phyloP scores from a whole-genome alignment of 2,113 vertebrate genomes.

The Myanophis thanlyinensis region DNA sequence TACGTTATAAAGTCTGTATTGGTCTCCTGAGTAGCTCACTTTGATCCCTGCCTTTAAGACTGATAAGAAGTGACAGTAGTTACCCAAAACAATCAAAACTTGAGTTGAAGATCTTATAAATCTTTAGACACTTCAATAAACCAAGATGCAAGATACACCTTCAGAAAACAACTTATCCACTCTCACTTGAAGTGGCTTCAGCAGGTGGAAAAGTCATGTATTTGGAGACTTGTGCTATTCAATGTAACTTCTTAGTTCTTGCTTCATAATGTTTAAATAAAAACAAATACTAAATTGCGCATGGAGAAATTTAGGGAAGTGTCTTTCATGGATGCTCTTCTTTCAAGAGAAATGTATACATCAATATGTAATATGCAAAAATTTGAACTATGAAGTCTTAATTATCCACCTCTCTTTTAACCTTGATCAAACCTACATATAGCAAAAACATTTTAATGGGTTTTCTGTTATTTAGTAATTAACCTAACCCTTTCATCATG shows the following conservation, averaged over 20 bases:
- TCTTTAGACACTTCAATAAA: constrained; percentile 79
- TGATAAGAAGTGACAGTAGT: constrained; percentile 79
- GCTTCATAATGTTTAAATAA: constrained; percentile 70
- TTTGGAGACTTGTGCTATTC: constrained; percentile 50
- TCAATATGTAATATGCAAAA: constrained; percentile 77
- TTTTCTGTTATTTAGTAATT: constrained; percentile 57
- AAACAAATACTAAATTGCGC: constrained; percentile 67
- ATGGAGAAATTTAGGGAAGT: constrained; percentile 59
- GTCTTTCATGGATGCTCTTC: constrained; percentile 65
- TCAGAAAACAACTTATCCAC: constrained; percentile 45
- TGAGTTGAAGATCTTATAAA: constrained; percentile 77
- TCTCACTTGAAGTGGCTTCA: constrained; percentile 53
- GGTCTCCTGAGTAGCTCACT: constrained; percentile 60
- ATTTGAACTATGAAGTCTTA: constrained; percentile 75
- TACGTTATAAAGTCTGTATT: constrained; percentile 34
- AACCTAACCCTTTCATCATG: constrained; percentile 45
- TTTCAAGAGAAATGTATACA: constrained; percentile 72
- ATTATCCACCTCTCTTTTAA: constrained; percentile 69
- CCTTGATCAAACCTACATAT: constrained; percentile 52
- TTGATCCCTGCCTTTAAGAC: constrained; percentile 74
- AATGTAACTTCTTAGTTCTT: constrained; percentile 54
- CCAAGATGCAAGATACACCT: constrained; percentile 68
- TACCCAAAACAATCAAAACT: constrained; percentile 79
- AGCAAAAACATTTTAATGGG: constrained; percentile 59
- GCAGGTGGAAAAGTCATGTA: constrained; percentile 17